Percentiles rank a stretch among this genome's conserved stretches.
phyloP scores from a whole-genome alignment of 2,888 invertebrate genomes.

The Clepsis dumicolana region DNA sequence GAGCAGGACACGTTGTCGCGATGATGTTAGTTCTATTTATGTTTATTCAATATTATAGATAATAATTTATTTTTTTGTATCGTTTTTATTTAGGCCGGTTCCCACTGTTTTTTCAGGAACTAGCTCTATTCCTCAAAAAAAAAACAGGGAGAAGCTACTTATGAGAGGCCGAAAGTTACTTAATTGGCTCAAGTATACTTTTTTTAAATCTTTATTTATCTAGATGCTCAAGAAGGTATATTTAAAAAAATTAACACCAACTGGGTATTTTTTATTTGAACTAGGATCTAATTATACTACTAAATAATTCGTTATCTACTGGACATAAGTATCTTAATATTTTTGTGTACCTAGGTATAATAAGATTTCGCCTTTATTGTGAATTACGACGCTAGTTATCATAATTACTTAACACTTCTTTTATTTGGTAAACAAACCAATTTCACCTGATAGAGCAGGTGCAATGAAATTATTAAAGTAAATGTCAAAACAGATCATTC shows the following conservation, averaged over 20 bases:
- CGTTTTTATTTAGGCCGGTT: conserved; percentile 4
- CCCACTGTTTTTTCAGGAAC: not conserved
- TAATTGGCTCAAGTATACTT: no score
- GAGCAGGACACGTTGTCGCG: conserved; percentile 18
- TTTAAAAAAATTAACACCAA: no score
- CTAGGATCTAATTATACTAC: no score
- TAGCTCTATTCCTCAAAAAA: no score
- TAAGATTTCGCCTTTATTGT: no score
- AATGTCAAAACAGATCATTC: not conserved
- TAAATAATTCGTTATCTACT: no score
- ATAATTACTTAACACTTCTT: not conserved
- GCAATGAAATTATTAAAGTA: conserved; percentile 4
- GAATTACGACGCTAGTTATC: not conserved
- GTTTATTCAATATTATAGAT: conserved; percentile 23
- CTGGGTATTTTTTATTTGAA: no score
- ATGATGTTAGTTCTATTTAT: conserved; percentile 27
- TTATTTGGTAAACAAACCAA: not conserved
- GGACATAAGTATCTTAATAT: no score
- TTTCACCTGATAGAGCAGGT: not conserved
- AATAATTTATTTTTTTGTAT: not conserved
- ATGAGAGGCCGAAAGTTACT: not conserved
- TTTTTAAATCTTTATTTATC: no score
- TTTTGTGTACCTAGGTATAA: no score
- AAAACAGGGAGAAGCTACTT: no score
- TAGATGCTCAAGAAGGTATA: no score